Evolutionary conservation across 2,888 invertebrate genomes (phyloP).

Genomic region (Rotaria socialis): DNA sequence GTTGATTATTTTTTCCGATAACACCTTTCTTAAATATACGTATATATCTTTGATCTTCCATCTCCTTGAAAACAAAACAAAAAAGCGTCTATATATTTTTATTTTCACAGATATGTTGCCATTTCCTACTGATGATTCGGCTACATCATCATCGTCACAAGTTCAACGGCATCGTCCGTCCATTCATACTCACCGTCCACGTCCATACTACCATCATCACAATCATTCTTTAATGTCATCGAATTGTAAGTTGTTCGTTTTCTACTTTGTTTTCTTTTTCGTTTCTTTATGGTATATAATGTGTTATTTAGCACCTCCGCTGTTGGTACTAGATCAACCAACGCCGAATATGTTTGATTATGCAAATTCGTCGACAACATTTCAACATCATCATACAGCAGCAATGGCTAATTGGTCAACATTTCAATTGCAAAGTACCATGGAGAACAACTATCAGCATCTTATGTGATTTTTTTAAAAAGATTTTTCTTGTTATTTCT

Average conservation of each 20-base stretch:
- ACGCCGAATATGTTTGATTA: conserved; percentile 21
- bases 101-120: conserved; percentile 1
- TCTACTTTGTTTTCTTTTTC: neutral
- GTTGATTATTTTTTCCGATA: neutral
- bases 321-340: neutral
- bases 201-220: conserved; percentile 6
- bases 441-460: neutral
- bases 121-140: conserved; percentile 18
- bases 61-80: neutral
- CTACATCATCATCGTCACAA: neutral
- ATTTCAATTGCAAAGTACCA: neutral
- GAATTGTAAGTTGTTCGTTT: neutral
- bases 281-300: neutral
- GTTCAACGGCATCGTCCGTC: neutral
- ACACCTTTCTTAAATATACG: neutral
- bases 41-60: conserved; percentile 3
- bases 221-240: conserved; percentile 17
- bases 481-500: neutral
- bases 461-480: neutral
- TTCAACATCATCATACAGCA: conserved; percentile 14
- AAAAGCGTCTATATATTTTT: neutral
- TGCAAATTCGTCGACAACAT: neutral
- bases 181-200: neutral
- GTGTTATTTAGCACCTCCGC: neutral
- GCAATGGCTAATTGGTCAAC: neutral